These are phyloP conservation scores for Centruroides vittatus DNA, from an alignment of 1,140 invertebrate species.

Conservation along the genomic window DNA sequence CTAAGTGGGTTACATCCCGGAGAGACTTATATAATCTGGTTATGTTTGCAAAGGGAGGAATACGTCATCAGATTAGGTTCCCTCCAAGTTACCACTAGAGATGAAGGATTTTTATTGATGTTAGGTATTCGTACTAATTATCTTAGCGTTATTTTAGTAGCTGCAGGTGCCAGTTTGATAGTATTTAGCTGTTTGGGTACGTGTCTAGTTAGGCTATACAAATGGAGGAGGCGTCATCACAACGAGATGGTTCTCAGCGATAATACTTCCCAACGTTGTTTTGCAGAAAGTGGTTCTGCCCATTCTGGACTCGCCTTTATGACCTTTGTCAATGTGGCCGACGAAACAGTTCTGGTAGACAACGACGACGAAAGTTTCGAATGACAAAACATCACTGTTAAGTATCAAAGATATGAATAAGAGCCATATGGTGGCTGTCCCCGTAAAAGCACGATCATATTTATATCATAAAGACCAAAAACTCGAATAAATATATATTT, in stretches of 20 bases:
- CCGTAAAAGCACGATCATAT: too few species aligned
- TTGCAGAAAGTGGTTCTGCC: not conserved
- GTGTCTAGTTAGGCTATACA: not conserved
- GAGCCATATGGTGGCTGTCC: too few species aligned
- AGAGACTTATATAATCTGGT: conserved; percentile 12
- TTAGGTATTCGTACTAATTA: conserved; percentile 13
- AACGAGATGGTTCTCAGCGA: conserved; percentile 2
- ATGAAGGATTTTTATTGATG: conserved; percentile 13
- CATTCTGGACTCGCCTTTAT: conserved; percentile 1
- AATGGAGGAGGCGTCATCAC: not conserved
- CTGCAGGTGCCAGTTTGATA: not conserved
- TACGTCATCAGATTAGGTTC: conserved; percentile 15
- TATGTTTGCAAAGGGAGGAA: conserved; percentile 14
- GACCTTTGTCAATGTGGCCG: conserved; percentile 2
- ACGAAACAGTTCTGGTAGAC: not conserved
- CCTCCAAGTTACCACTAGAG: conserved; percentile 14
- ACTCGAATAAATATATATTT: too few species aligned
- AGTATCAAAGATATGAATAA: too few species aligned
- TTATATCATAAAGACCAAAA: too few species aligned
- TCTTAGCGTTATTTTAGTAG: not conserved
- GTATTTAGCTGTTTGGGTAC: not conserved
- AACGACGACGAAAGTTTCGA: conserved; percentile 1
- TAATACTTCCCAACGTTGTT: not conserved
- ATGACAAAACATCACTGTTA: not conserved
- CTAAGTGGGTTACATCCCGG: conserved; percentile 18